Evolutionary conservation across 2,888 invertebrate species (phyloP).

Genomic region (Coenonympha glycerion): DNA sequence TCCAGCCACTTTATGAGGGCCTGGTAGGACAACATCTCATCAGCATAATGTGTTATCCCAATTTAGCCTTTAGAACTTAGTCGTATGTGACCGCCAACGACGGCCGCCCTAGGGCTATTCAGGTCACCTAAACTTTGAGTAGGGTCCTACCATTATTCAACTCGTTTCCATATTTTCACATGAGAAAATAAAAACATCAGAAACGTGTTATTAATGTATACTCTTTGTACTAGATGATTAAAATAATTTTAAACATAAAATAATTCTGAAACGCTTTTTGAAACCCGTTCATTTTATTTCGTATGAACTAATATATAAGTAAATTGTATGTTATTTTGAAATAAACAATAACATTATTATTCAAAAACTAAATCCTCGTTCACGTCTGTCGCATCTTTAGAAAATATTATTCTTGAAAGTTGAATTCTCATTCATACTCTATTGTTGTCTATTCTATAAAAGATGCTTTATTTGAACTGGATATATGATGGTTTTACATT

Average conservation of each 20-base stretch:
- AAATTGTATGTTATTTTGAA: not conserved
- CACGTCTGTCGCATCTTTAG: not conserved
- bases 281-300: too few relatives aligned
- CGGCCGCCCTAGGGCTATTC: not conserved
- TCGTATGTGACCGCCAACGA: not conserved
- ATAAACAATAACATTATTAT: not conserved
- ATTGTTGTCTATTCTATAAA: not conserved
- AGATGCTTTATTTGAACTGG: not conserved
- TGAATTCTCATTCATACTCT: not conserved
- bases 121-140: not conserved
- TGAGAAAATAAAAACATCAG: not conserved
- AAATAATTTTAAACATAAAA: too few relatives aligned
- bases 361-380: not conserved
- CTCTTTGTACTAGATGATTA: too few relatives aligned
- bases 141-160: not conserved
- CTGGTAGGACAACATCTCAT: not conserved
- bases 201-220: not conserved
- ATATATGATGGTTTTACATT: too few relatives aligned
- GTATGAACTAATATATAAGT: too few relatives aligned
- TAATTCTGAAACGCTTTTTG: too few relatives aligned
- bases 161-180: not conserved
- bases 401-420: not conserved
- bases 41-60: conserved; percentile 1
- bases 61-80: not conserved
- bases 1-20: not conserved